Conservation (phyloP, 2,888 invertebrate species). For the Scrobipalpa costella region DNA sequence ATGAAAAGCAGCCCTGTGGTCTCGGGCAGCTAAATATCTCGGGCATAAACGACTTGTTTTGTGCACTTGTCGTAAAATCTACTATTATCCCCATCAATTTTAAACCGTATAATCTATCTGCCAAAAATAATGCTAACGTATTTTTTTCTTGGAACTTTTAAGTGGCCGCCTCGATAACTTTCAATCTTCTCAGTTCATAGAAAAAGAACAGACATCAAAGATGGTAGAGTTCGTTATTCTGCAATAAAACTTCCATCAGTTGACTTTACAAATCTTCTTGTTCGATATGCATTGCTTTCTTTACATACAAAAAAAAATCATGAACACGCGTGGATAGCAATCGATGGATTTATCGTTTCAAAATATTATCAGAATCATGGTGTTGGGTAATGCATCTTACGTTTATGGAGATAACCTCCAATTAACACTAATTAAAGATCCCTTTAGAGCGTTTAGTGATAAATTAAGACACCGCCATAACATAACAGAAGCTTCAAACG, state of each 20-base stretch:
- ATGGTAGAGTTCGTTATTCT: not conserved
- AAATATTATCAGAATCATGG: not conserved
- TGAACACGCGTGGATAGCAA: not conserved
- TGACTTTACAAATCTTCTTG: not conserved
- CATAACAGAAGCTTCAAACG: constrained; percentile 9
- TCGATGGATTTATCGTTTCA: not conserved
- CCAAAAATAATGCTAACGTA: not conserved
- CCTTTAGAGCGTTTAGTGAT: constrained; percentile 18
- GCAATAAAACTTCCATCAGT: not conserved
- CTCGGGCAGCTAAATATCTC: too few species aligned
- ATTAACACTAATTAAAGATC: constrained; percentile 40
- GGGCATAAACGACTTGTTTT: too few species aligned
- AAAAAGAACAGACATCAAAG: constrained; percentile 10
- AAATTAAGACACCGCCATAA: not conserved
- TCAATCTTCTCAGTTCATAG: constrained; percentile 11
- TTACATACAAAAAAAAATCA: not conserved
- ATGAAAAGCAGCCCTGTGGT: too few species aligned
- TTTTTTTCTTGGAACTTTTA: not conserved
- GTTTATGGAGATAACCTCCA: constrained; percentile 34
- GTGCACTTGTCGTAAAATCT: too few species aligned
- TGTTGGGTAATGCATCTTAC: constrained; percentile 24
- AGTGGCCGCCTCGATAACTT: not conserved
- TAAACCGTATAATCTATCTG: too few species aligned
- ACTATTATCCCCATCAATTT: too few species aligned
- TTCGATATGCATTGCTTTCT: not conserved